These are phyloP conservation scores for Ditylenchus dipsaci DNA, from an alignment of 1,140 invertebrate genomes.

Conservation along the genomic window DNA sequence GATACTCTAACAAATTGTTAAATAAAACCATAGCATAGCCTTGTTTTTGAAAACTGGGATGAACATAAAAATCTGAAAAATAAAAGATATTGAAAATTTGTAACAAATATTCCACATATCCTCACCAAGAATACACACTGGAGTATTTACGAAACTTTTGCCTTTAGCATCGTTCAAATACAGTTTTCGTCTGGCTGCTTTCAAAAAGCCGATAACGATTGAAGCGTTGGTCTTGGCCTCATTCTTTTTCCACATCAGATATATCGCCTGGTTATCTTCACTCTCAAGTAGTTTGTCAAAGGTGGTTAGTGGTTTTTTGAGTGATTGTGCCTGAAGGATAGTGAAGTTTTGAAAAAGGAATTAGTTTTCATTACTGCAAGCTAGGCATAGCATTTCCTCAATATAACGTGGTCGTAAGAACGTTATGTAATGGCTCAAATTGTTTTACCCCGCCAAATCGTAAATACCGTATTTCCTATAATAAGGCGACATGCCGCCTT, in stretches of 20 bases:
- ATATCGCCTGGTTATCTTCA: constrained; percentile 32
- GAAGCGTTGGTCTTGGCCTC: background rate
- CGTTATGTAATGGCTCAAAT: no score
- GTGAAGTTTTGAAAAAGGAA: no score
- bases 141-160: constrained; percentile 68
- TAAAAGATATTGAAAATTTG: constrained; percentile 65
- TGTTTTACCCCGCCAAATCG: no score
- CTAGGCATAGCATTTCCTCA: no score
- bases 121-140: background rate
- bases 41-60: constrained; percentile 71
- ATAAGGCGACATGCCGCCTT: no score
- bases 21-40: constrained; percentile 69
- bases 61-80: constrained; percentile 79
- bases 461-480: no score
- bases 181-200: constrained; percentile 17
- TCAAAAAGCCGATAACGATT: constrained; percentile 28
- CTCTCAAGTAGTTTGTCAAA: constrained; percentile 24
- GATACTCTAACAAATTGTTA: background rate
- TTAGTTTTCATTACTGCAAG: no score
- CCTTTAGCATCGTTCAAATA: constrained; percentile 60
- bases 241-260: constrained; percentile 25
- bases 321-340: constrained; percentile 19
- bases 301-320: constrained; percentile 30
- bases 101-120: background rate
- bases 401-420: no score